Evolutionary conservation across 2,888 invertebrate species (phyloP).

Genomic region (Heterodera filipjevi): DNA sequence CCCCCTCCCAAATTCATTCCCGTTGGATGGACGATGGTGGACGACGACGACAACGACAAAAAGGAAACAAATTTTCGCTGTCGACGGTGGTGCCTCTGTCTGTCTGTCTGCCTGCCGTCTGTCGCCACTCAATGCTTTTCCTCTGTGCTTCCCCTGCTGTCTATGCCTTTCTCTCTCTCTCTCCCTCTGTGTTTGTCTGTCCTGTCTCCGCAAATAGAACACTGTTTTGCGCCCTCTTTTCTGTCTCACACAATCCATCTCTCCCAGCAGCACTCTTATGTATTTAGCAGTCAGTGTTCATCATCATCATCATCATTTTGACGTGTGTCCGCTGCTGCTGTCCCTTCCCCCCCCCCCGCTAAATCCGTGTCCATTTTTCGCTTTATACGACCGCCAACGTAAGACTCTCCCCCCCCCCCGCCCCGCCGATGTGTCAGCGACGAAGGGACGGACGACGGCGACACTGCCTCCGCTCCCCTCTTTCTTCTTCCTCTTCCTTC

Average conservation of each 20-base stretch:
- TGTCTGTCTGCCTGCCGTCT: neutral
- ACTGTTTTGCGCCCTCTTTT: neutral
- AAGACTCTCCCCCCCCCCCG: too few relatives aligned
- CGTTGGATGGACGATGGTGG: too few relatives aligned
- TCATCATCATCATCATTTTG: neutral
- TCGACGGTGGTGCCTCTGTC: neutral
- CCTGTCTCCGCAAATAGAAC: neutral
- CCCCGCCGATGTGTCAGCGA: too few relatives aligned
- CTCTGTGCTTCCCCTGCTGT: neutral
- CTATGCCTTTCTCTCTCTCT: neutral
- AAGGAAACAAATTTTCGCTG: too few relatives aligned
- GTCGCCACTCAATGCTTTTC: neutral
- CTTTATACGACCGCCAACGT: neutral
- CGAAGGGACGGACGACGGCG: too few relatives aligned
- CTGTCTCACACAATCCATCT: neutral
- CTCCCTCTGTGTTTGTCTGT: neutral
- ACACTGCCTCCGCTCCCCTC: too few relatives aligned
- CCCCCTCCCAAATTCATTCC: too few relatives aligned
- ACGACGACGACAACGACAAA: too few relatives aligned
- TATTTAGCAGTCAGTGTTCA: neutral
- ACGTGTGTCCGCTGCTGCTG: neutral
- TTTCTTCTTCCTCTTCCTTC: too few relatives aligned
- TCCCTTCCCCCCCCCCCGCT: neutral
- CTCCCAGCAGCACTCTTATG: too few relatives aligned
- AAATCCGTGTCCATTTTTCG: neutral